Evolutionary conservation across 2,888 invertebrate species (phyloP).

Genomic region (Auanema sp.): DNA sequence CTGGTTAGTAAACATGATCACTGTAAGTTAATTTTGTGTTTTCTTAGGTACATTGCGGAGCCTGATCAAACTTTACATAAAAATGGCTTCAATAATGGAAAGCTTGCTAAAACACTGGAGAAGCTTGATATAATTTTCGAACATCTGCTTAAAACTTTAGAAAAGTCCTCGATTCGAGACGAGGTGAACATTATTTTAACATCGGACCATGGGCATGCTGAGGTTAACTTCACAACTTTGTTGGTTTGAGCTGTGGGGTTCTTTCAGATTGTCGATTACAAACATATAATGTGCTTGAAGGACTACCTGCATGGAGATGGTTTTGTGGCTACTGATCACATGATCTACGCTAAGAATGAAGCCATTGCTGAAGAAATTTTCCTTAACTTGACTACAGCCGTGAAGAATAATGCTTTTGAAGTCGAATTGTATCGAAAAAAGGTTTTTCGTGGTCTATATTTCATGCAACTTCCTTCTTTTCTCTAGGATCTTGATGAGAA

Average conservation of each 20-base stretch:
- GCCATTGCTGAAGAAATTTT: conserved; percentile 22
- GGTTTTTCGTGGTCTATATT: conserved; percentile 4
- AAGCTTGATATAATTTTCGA: conserved; percentile 64
- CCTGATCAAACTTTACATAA: conserved; percentile 65
- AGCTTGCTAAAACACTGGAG: conserved; percentile 49
- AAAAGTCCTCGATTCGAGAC: conserved; percentile 48
- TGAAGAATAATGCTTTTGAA: conserved; percentile 26
- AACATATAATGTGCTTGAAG: conserved; percentile 46
- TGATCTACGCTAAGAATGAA: conserved; percentile 49
- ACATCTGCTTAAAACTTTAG: conserved; percentile 58
- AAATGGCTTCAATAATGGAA: conserved; percentile 64
- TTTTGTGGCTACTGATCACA: conserved; percentile 44
- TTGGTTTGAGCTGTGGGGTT: conserved; percentile 1
- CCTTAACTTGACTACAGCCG: conserved; percentile 34
- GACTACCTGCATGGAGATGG: conserved; percentile 36
- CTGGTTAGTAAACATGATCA: conserved; percentile 33
- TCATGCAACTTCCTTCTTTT: neutral
- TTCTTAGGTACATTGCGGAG: conserved; percentile 63
- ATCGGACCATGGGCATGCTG: conserved; percentile 67
- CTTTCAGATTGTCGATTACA: conserved; percentile 30
- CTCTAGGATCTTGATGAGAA: conserved; percentile 70
- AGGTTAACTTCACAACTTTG: conserved; percentile 35
- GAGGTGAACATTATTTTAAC: conserved; percentile 66
- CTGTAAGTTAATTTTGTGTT: neutral
- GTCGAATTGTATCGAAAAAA: conserved; percentile 41